Evolutionary conservation across 2,113 vertebrate genomes (phyloP).

Genomic region (Polypterus bichir): DNA sequence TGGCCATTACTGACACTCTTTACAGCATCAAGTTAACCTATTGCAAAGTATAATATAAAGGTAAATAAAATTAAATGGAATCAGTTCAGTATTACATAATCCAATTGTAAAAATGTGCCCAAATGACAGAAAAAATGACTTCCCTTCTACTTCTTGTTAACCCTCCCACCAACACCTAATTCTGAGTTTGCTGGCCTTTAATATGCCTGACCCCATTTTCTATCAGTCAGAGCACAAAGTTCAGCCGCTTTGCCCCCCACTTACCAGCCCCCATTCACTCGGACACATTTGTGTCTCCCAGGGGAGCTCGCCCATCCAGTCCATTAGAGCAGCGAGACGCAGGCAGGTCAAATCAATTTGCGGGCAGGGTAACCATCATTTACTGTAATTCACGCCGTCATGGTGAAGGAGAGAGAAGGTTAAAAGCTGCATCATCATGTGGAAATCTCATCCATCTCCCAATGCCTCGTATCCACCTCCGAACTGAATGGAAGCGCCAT

Average conservation of each 20-base stretch:
- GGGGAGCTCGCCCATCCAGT: constrained; percentile 55
- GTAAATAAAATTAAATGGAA: too few species aligned
- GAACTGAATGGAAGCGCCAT: too few species aligned
- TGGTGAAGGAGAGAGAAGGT: constrained; percentile 75
- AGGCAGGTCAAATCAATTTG: constrained; percentile 74
- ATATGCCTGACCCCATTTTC: background rate
- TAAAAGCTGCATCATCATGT: constrained; percentile 56
- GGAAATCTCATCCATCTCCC: constrained; percentile 54
- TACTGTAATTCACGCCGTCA: constrained; percentile 73
- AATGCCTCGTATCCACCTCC: constrained; percentile 39
- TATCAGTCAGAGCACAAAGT: background rate
- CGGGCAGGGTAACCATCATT: constrained; percentile 71
- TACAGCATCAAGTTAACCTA: too few species aligned
- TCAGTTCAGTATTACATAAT: too few species aligned
- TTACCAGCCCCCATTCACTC: constrained; percentile 49
- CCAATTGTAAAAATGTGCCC: too few species aligned
- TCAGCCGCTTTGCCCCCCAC: constrained; percentile 25
- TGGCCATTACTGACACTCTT: too few species aligned
- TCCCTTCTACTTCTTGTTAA: too few species aligned
- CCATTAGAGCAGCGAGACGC: constrained; percentile 63
- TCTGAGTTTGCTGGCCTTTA: too few species aligned
- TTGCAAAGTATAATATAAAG: too few species aligned
- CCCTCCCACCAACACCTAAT: too few species aligned
- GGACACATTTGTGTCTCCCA: constrained; percentile 51
- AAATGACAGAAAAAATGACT: too few species aligned